Evolutionary conservation across 2,888 invertebrate genomes (phyloP), one percentile per base, ranked within the genome.

Genomic region (Dendrolimus houi): DNA sequence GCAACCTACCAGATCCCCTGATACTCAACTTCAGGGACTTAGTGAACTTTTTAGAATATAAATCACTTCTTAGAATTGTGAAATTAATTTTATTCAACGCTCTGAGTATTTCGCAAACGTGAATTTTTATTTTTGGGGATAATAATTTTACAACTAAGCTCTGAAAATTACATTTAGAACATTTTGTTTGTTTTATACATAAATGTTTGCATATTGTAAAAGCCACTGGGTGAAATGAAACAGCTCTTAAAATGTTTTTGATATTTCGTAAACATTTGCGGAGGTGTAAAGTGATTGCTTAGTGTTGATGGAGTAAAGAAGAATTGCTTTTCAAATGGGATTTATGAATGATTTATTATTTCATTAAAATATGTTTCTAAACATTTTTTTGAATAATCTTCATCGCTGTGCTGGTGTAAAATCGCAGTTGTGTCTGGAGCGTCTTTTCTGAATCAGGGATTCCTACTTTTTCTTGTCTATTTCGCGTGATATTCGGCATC

Each of bases 191-290:
- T 47, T 47, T 12, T 47, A 2, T 12, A 47, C 47, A 8, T 12
- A 47, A 47, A 47, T 47, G 47, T 47, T 47, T 47, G 47, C 47
- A 47, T 47, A 47, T 6, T 47, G 9, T 47, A 47, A 8, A 8
- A 47, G 47, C 47, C 47, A 59, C 58, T 53, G 59, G 55, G 55
- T 47, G 47, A 47, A 47, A 47, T 47, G 47, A 47, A 47, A 47
- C 29, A 64, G 62, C 65, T 68, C 63, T 60, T 63, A 58, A 60
- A 56, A 60, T 60, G 58, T 64, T 61, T 69, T 62, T 52, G 59
- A 64, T 52, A 53, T 58, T 63, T 47, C 9, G 47, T 10, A 47
- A 47, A 47, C 47, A 47, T 47, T 47, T 52, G 60, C 29, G 41
- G 47, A 58, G 56, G 29, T 29, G 29, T 29, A 29, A 47, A 47